phyloP scores from a whole-genome alignment of 2,113 vertebrate genomes.

The Sinocyclocheilus anshuiensis region DNA sequence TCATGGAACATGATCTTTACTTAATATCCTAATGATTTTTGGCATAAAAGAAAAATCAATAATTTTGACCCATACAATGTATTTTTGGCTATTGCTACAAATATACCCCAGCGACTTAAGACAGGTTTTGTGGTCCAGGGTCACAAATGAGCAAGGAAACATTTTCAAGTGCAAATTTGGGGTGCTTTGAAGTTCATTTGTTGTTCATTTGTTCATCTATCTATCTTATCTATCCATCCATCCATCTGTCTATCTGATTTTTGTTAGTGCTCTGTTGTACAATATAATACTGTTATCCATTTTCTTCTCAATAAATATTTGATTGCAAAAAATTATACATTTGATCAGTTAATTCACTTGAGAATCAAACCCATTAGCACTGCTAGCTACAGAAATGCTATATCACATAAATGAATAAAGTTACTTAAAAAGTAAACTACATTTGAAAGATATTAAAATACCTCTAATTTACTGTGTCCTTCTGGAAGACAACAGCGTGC shows the following conservation, averaged over 20 bases:
- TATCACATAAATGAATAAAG: not conserved
- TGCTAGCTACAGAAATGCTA: not conserved
- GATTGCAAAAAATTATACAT: not conserved
- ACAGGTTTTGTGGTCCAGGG: no score
- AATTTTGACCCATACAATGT: no score
- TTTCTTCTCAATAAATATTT: not conserved
- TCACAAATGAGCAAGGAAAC: not conserved
- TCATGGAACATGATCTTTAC: no score
- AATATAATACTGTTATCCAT: not conserved
- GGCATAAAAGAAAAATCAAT: no score
- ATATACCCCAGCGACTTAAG: no score
- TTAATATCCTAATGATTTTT: no score
- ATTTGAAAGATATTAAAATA: not conserved
- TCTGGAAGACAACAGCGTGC: not conserved
- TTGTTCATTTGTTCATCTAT: not conserved
- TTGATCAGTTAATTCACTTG: no score
- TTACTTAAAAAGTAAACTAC: not conserved
- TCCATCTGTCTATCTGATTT: not conserved
- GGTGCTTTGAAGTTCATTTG: not conserved
- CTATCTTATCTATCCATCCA: not conserved
- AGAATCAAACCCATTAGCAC: not conserved
- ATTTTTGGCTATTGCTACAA: no score
- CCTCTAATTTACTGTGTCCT: not conserved
- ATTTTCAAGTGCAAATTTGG: not conserved
- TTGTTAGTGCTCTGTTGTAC: not conserved